A percentile compares a stretch with the other conserved stretches of the same genome.
Conservation (phyloP, 2,797 vertebrate genomes). For the Lepidocolaptes lacrymiger region DNA sequence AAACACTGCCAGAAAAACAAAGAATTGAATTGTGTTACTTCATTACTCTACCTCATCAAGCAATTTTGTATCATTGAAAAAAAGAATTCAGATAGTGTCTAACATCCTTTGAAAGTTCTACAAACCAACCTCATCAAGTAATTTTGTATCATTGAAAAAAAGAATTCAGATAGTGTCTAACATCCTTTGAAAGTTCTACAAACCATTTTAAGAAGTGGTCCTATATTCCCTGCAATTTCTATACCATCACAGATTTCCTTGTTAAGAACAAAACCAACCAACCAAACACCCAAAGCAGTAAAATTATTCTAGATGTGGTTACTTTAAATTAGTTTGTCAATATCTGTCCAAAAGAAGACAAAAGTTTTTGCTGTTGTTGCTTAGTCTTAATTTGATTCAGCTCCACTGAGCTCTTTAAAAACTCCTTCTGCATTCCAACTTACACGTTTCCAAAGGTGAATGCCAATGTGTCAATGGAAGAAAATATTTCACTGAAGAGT, state of each 20-base stretch:
- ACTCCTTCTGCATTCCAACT: conserved; percentile 74
- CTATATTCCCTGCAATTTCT: not conserved
- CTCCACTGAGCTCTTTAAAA: not conserved
- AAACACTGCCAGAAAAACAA: conserved; percentile 85
- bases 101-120: not conserved
- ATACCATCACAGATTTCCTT: not conserved
- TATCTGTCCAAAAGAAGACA: not conserved
- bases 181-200: not conserved
- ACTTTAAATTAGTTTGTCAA: not conserved
- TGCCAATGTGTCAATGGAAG: conserved; percentile 93
- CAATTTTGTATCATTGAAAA: not conserved
- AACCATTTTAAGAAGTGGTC: not conserved
- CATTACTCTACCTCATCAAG: not conserved
- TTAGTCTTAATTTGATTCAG: not conserved
- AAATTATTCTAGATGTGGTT: not conserved
- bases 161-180: not conserved
- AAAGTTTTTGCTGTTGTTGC: not conserved
- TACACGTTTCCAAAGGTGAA: conserved; percentile 99
- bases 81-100: not conserved
- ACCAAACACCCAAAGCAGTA: not conserved
- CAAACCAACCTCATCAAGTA: not conserved
- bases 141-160: not conserved
- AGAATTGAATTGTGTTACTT: conserved; percentile 25
- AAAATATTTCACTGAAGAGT: conserved; percentile 90
- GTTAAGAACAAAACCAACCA: not conserved